Percentiles rank a stretch among this genome's conserved stretches.
These are phyloP conservation scores for Bimastos eiseni DNA, from an alignment of 2,888 invertebrate species.

Conservation along the genomic window DNA sequence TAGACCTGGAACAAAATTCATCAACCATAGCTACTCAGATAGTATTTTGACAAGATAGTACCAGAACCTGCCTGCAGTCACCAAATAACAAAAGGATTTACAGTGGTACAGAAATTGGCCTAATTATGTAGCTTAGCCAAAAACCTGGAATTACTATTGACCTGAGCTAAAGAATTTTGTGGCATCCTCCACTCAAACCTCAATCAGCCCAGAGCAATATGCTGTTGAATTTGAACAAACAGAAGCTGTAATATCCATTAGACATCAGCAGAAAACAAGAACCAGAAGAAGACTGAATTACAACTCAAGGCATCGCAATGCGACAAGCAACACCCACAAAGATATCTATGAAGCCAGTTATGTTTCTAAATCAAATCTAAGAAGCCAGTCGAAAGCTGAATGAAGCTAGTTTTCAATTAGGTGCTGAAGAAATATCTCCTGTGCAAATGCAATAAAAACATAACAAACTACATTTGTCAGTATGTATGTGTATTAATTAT, in stretches of 20 bases:
- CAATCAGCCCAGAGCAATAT: background rate
- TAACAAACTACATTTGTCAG: background rate
- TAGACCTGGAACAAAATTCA: background rate
- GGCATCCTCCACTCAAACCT: background rate
- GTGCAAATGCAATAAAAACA: slow-evolving; percentile 9
- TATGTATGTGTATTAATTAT: no score
- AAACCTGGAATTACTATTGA: background rate
- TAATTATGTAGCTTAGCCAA: background rate
- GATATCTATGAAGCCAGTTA: slow-evolving; percentile 13
- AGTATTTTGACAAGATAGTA: background rate
- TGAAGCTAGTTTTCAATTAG: background rate
- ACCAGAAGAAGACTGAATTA: background rate
- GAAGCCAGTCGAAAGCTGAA: background rate
- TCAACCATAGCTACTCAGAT: background rate
- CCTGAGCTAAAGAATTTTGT: background rate
- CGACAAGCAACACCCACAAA: background rate
- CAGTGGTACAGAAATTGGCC: background rate
- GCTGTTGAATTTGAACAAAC: background rate
- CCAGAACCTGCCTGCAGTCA: background rate
- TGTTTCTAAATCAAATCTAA: background rate
- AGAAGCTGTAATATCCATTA: background rate
- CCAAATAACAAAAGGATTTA: slow-evolving; percentile 1
- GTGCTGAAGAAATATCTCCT: background rate
- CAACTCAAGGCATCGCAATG: background rate
- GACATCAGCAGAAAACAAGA: background rate